Percentiles rank a stretch among this genome's conserved stretches.
Evolutionary conservation across 2,113 vertebrate genomes (phyloP).

Genomic region (Nicator chloris): DNA sequence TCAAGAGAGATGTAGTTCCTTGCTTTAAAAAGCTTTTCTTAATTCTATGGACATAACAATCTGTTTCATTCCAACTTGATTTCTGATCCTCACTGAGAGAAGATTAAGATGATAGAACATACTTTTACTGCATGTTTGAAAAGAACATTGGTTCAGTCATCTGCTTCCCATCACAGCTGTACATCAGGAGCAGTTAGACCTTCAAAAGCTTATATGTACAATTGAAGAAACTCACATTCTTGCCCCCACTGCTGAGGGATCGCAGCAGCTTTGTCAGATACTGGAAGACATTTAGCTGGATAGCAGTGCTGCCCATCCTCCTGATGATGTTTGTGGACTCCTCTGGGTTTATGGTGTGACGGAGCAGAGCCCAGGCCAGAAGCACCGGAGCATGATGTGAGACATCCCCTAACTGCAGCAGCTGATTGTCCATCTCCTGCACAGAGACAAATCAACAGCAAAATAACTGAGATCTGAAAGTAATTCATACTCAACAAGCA

Average conservation of each 20-base stretch:
- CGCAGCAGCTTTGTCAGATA: conserved; percentile 88
- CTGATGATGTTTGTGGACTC: conserved; percentile 80
- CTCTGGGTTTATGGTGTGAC: conserved; percentile 87
- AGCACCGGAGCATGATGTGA: conserved; percentile 89
- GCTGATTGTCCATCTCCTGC: conserved; percentile 90
- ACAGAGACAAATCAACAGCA: neutral
- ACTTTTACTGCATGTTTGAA: neutral
- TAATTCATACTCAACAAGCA: neutral
- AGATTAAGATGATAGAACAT: neutral
- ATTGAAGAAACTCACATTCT: conserved; percentile 79
- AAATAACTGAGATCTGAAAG: neutral
- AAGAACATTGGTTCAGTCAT: neutral
- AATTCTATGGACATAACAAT: neutral
- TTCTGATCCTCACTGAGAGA: neutral
- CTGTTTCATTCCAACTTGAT: neutral
- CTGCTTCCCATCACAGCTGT: neutral
- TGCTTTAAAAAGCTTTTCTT: neutral
- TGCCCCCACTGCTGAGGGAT: conserved; percentile 84
- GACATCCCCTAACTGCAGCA: conserved; percentile 90
- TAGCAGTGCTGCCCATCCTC: conserved; percentile 85
- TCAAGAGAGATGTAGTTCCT: neutral
- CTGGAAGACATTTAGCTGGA: conserved; percentile 92
- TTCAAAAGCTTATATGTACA: neutral
- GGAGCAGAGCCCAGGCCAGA: conserved; percentile 92
- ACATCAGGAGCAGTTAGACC: neutral